These are phyloP conservation scores for Chymomyza amoena DNA, from an alignment of 2,888 invertebrate genomes.

Conservation along the genomic window DNA sequence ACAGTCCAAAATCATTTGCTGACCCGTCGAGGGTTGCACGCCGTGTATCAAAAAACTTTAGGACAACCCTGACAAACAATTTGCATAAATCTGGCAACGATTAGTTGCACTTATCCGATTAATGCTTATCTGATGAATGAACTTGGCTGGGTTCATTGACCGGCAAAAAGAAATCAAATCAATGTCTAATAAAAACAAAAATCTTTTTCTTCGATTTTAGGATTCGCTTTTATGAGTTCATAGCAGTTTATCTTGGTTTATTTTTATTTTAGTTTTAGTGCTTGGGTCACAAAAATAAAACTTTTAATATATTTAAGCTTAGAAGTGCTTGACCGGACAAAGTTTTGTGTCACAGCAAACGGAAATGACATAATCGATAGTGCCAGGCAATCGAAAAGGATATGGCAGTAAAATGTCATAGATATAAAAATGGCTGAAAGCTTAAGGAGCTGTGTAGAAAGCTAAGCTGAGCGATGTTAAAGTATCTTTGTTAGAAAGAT, in stretches of 20 bases:
- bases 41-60: not conserved
- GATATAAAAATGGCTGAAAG: too few species aligned
- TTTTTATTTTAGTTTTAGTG: constrained; percentile 6
- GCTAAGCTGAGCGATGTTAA: not conserved
- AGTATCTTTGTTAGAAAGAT: not conserved
- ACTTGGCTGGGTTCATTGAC: constrained; percentile 54
- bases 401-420: not conserved
- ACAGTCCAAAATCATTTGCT: too few species aligned
- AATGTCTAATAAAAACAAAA: constrained; percentile 50
- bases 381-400: not conserved
- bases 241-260: constrained; percentile 20
- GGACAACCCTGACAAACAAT: constrained; percentile 14
- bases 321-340: constrained; percentile 1
- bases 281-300: constrained; percentile 20
- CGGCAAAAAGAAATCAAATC: constrained; percentile 62
- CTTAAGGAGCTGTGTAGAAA: not conserved
- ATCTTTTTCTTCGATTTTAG: constrained; percentile 23
- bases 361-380: not conserved
- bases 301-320: not conserved
- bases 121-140: constrained; percentile 36
- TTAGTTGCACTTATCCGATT: constrained; percentile 22
- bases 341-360: constrained; percentile 10
- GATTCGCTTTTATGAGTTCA: constrained; percentile 15
- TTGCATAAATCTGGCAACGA: constrained; percentile 33
- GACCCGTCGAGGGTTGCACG: not conserved